A percentile compares a stretch with the other conserved stretches of the same genome.
These are phyloP conservation scores for Heterodera filipjevi DNA, from an alignment of 2,888 invertebrate species.

Conservation along the genomic window DNA sequence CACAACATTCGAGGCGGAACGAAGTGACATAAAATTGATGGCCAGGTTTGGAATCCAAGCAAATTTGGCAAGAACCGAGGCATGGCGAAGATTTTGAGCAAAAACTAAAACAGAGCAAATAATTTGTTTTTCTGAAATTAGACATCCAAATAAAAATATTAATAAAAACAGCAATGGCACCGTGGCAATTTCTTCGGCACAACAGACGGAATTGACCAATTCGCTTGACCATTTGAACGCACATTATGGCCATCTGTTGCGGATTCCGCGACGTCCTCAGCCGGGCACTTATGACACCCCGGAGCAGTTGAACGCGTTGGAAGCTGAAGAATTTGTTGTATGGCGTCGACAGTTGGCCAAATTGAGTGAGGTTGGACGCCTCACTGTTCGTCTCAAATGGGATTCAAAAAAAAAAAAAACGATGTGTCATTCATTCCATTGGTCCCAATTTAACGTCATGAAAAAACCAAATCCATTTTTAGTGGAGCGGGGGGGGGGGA, in stretches of 20 bases:
- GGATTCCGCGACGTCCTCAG: conserved; percentile 84
- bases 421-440: no score
- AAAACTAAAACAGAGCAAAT: no score
- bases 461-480: conserved; percentile 20
- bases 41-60: conserved; percentile 49
- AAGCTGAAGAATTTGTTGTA: conserved; percentile 82
- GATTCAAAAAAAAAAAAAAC: no score
- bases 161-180: conserved; percentile 55
- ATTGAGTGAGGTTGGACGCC: conserved; percentile 65
- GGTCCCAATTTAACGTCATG: conserved; percentile 13
- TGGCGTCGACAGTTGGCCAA: conserved; percentile 85
- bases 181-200: conserved; percentile 18
- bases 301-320: conserved; percentile 79
- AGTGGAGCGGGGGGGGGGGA: no score
- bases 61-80: no score
- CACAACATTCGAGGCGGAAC: conserved; percentile 79
- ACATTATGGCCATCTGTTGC: conserved; percentile 72
- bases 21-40: conserved; percentile 54
- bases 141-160: no score
- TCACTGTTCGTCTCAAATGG: no score
- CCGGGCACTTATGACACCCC: conserved; percentile 79
- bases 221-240: conserved; percentile 53
- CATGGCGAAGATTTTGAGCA: no score
- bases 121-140: no score
- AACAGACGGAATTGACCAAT: conserved; percentile 47